Percentiles rank a stretch among this genome's conserved stretches.
phyloP scores from a whole-genome alignment of 35 echinoderm and acorn worm species.

The Heliocidaris tuberculata region DNA sequence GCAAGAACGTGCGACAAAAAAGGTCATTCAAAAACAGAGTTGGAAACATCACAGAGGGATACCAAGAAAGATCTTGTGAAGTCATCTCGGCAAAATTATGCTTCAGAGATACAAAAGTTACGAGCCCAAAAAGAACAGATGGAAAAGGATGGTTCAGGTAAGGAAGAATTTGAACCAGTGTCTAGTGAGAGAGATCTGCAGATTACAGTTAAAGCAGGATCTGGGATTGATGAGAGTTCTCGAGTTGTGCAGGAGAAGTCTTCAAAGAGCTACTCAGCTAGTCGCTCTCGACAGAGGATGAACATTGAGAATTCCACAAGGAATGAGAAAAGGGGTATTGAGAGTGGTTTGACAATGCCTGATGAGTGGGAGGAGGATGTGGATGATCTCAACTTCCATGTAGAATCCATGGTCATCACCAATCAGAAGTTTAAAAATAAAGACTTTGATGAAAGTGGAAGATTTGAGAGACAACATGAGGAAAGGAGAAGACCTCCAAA shows the following conservation, averaged over 20 bases:
- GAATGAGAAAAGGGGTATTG: constrained; percentile 45
- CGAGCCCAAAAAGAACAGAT: constrained; percentile 20
- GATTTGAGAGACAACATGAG: not conserved
- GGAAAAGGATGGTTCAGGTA: not conserved
- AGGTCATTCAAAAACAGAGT: not conserved
- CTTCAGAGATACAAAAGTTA: constrained; percentile 28
- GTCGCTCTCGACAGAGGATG: constrained; percentile 42
- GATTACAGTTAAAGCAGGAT: constrained; percentile 22
- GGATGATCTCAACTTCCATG: constrained; percentile 35
- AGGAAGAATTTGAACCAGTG: constrained; percentile 12
- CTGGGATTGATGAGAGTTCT: not conserved
- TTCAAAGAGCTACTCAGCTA: constrained; percentile 45
- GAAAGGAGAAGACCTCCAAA: not conserved
- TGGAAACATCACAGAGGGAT: not conserved
- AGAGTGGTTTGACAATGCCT: constrained; percentile 2
- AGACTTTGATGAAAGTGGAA: not conserved
- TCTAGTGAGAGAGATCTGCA: not conserved
- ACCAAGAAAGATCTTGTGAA: constrained; percentile 34
- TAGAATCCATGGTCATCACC: constrained; percentile 34
- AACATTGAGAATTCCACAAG: constrained; percentile 46
- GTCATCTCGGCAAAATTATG: constrained; percentile 38
- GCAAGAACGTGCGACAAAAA: not conserved
- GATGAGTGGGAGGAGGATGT: constrained; percentile 27
- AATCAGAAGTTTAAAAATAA: constrained; percentile 37
- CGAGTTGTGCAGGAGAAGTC: constrained; percentile 18